Conservation (phyloP, 2,888 invertebrate species). For the Morinoia aosen region DNA sequence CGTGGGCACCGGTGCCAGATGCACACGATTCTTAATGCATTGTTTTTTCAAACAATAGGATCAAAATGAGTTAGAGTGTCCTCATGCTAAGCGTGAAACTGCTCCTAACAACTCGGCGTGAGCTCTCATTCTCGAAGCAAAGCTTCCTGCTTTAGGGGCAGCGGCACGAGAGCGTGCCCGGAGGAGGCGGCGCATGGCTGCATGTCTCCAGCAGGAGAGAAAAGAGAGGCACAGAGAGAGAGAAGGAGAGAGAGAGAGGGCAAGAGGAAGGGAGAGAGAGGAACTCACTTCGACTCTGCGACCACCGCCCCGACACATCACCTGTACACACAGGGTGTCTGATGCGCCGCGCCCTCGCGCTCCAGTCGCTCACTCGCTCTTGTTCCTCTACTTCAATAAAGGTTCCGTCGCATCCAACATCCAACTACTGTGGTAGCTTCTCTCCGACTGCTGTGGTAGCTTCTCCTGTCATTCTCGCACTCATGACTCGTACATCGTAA, state of each 20-base stretch:
- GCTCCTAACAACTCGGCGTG: background rate
- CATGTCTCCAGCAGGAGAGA: background rate
- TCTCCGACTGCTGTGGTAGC: background rate
- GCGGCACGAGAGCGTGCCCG: background rate
- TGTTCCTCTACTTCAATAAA: background rate
- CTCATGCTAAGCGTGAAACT: background rate
- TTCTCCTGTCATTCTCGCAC: background rate
- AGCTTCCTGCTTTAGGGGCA: background rate
- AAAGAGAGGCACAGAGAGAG: conserved; percentile 30
- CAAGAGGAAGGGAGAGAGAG: conserved; percentile 50
- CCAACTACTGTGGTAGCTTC: background rate
- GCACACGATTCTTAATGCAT: background rate
- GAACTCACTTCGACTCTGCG: conserved; percentile 5
- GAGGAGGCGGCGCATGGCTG: background rate
- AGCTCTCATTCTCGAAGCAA: background rate
- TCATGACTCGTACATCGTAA: background rate
- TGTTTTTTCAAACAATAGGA: background rate
- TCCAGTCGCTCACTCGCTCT: background rate
- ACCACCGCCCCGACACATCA: conserved; percentile 36
- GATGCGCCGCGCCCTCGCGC: background rate
- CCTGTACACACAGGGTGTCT: background rate
- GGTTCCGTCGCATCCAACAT: background rate
- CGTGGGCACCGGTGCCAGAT: conserved; percentile 37
- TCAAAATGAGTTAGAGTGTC: background rate
- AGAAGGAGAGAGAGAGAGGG: conserved; percentile 38